Evolutionary conservation across 2,888 invertebrate species (phyloP).

Genomic region (Drosophila greeni): DNA sequence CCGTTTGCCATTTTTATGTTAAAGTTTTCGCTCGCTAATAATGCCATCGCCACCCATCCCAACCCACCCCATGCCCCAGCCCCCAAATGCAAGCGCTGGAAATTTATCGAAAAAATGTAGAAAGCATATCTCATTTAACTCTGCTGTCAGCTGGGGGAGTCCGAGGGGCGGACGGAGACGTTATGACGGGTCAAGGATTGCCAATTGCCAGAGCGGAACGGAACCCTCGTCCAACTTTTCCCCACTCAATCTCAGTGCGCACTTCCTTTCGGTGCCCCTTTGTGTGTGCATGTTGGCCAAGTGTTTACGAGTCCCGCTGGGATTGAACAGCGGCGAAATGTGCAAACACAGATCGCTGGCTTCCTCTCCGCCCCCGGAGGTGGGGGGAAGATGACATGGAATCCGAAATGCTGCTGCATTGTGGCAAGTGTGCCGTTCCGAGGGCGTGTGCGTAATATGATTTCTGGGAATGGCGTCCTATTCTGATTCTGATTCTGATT

Average conservation of each 20-base stretch:
- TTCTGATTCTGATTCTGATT: constrained; percentile 9
- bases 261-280: constrained; percentile 20
- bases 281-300: constrained; percentile 35
- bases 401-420: constrained; percentile 39
- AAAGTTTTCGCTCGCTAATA: constrained; percentile 45
- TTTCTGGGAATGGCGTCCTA: constrained; percentile 34
- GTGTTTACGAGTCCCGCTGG: constrained; percentile 53
- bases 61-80: neutral
- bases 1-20: constrained; percentile 50
- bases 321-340: constrained; percentile 45
- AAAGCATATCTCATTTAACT: constrained; percentile 58
- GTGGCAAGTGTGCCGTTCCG: constrained; percentile 25
- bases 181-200: constrained; percentile 75
- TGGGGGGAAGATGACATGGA: constrained; percentile 34
- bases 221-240: constrained; percentile 36
- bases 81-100: constrained; percentile 11
- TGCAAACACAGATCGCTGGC: constrained; percentile 45
- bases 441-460: constrained; percentile 36
- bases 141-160: constrained; percentile 37
- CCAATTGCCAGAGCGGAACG: constrained; percentile 36
- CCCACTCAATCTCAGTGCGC: constrained; percentile 32
- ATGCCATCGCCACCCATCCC: constrained; percentile 33
- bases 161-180: constrained; percentile 34
- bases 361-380: constrained; percentile 1
- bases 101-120: constrained; percentile 51